Conservation (phyloP, 2,888 invertebrate species). For the Tryphoninae sp. region DNA sequence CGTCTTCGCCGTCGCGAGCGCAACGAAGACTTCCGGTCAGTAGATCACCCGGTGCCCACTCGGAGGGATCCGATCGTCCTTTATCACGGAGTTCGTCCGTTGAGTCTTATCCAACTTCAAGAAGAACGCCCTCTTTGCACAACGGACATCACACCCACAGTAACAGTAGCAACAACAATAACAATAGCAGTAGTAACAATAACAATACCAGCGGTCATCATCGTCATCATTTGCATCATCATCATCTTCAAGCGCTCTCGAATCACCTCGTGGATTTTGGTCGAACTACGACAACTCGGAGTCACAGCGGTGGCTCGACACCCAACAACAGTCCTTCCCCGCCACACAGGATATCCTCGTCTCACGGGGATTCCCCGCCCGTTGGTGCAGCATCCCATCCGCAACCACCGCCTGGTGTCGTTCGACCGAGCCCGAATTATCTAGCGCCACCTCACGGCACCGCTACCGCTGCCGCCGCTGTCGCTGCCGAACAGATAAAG, state of each 20-base stretch:
- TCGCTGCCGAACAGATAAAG: conserved; percentile 80
- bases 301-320: conserved; percentile 79
- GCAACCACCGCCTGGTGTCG: conserved; percentile 83
- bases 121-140: conserved; percentile 81
- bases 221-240: conserved; percentile 68
- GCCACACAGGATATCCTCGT: conserved; percentile 75
- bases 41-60: conserved; percentile 82
- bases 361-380: conserved; percentile 71
- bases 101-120: conserved; percentile 77
- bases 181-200: conserved; percentile 60
- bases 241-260: conserved; percentile 70
- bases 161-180: conserved; percentile 61
- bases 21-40: conserved; percentile 68
- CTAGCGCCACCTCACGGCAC: conserved; percentile 79
- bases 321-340: conserved; percentile 80
- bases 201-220: conserved; percentile 66
- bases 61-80: conserved; percentile 82
- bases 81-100: conserved; percentile 78
- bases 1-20: conserved; percentile 76
- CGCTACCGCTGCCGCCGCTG: conserved; percentile 82
- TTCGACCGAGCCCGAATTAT: conserved; percentile 83
- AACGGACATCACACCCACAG: conserved; percentile 73
- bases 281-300: conserved; percentile 72
- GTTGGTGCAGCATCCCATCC: conserved; percentile 81
- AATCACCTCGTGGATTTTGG: conserved; percentile 72